A percentile compares a stretch with the other conserved stretches of the same genome.
Conservation (phyloP, 2,797 vertebrate species). For the Bufotes viridis region DNA sequence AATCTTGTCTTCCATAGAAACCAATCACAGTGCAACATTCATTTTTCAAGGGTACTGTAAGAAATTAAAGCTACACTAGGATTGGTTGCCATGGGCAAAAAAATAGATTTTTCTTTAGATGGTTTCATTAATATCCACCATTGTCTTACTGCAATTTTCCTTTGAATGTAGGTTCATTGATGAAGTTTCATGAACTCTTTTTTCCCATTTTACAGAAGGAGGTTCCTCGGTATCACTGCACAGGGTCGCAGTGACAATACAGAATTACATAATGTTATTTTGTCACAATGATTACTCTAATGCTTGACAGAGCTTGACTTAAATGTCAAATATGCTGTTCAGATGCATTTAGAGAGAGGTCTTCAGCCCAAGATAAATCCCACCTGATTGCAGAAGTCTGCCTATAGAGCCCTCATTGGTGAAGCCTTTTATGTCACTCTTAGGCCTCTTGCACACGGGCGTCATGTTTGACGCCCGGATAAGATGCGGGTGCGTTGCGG, state of each 20-base stretch:
- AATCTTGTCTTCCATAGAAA: no score
- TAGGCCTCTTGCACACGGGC: no score
- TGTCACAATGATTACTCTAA: slow-evolving; percentile 39
- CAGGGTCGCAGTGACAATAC: neutral
- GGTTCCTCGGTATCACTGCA: neutral
- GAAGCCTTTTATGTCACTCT: neutral
- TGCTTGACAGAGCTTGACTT: slow-evolving; percentile 12
- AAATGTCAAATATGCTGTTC: slow-evolving; percentile 36
- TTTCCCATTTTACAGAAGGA: neutral
- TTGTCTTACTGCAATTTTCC: neutral
- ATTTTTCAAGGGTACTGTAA: no score
- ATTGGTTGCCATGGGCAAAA: no score
- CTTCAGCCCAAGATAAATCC: slow-evolving; percentile 24
- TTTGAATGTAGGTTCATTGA: neutral
- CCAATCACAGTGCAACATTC: no score
- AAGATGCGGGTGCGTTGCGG: no score
- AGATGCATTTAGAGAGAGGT: neutral
- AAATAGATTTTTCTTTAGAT: no score
- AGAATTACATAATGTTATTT: slow-evolving; percentile 32
- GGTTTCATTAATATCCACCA: no score
- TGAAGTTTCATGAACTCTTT: neutral
- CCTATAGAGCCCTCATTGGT: neutral
- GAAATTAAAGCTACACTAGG: no score
- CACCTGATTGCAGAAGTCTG: neutral
- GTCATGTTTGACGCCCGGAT: no score